phyloP scores from a whole-genome alignment of 2,797 vertebrate species.

The Amblyopsis hoosieri region DNA sequence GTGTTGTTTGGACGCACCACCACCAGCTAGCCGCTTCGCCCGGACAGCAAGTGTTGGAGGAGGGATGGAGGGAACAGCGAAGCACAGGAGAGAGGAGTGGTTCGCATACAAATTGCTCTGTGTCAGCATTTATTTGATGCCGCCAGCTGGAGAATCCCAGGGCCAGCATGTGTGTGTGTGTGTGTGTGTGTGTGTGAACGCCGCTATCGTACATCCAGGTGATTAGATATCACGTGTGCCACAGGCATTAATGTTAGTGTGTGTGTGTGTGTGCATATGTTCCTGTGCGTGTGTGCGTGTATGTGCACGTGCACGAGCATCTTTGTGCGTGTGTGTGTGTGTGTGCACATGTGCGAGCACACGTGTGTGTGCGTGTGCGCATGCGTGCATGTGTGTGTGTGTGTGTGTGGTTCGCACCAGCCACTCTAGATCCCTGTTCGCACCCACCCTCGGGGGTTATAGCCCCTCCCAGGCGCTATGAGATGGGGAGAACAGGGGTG shows the following conservation, averaged over 20 bases:
- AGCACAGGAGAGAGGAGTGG: background rate
- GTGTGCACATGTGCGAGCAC: no score
- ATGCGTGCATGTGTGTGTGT: conserved; percentile 4
- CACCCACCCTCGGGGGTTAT: conserved; percentile 46
- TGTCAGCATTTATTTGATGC: no score
- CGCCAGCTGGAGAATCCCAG: no score
- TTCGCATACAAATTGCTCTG: no score
- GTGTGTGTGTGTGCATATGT: background rate
- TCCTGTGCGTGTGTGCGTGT: background rate
- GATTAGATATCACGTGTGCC: no score
- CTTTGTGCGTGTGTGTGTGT: conserved; percentile 8
- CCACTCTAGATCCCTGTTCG: conserved; percentile 16
- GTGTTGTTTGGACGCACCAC: conserved; percentile 17
- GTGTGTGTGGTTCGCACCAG: conserved; percentile 17
- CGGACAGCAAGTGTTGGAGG: conserved; percentile 5
- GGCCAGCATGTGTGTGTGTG: no score
- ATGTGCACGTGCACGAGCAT: conserved; percentile 2
- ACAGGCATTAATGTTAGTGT: background rate
- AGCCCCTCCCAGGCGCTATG: conserved; percentile 54
- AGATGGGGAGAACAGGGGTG: conserved; percentile 44
- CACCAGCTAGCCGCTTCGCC: conserved; percentile 50
- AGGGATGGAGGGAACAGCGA: conserved; percentile 5
- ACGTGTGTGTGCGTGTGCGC: background rate
- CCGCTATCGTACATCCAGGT: no score
- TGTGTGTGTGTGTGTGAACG: no score